Conservation (phyloP, 2,797 vertebrate genomes). For the Paratrypauchen microcephalus region DNA sequence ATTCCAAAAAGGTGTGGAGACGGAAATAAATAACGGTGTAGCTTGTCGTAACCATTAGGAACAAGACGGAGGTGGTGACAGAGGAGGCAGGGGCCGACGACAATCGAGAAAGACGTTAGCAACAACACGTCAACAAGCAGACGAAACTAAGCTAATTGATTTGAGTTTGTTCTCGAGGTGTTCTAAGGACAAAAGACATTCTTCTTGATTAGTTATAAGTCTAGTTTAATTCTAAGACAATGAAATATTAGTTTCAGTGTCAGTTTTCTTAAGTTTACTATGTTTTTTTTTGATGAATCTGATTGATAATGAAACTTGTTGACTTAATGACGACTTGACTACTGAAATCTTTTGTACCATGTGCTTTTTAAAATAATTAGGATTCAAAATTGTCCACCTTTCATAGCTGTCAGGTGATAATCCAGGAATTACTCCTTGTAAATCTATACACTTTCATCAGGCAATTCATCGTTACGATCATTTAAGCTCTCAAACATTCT, state of each 20-base stretch:
- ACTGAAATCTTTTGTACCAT: too few species aligned
- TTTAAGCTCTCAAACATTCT: too few species aligned
- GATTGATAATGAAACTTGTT: too few species aligned
- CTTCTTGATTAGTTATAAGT: too few species aligned
- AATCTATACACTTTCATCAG: not conserved
- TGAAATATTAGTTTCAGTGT: too few species aligned
- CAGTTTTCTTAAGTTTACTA: too few species aligned
- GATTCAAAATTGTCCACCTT: not conserved
- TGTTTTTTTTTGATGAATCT: too few species aligned
- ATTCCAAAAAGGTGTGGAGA: slow-evolving; percentile 54
- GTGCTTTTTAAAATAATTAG: too few species aligned
- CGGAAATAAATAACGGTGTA: slow-evolving; percentile 48
- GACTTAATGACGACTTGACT: too few species aligned
- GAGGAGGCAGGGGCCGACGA: not conserved
- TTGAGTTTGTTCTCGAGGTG: not conserved
- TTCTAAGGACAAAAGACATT: too few species aligned
- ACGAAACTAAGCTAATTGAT: slow-evolving; percentile 44
- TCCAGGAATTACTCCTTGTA: not conserved
- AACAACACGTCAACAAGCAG: slow-evolving; percentile 50
- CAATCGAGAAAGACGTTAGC: slow-evolving; percentile 14
- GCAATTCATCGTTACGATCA: too few species aligned
- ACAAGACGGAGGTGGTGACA: not conserved
- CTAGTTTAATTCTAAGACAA: too few species aligned
- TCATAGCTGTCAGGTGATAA: not conserved
- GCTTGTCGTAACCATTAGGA: slow-evolving; percentile 33